Base-by-base conservation (phyloP, 2,888 invertebrate species). In the Drosophila acutilabella region DNA sequence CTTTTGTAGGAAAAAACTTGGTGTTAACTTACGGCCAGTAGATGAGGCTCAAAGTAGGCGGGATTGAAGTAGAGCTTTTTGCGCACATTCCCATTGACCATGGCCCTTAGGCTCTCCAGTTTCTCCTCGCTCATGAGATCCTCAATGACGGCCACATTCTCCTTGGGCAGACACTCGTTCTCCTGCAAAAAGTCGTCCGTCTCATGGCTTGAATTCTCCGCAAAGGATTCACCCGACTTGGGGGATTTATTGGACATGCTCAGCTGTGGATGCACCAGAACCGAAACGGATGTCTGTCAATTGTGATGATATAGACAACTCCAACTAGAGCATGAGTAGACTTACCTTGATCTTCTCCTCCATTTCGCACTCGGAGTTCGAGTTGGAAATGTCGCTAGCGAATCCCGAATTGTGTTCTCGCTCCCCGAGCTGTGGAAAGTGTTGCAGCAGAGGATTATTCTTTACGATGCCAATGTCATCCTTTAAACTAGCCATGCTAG, bases 11-110 rank as follows among this genome's bases (percentile, higher is more conserved):
- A 8, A 8, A 26, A 26, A 26, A 26, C 26, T 1, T 26, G 8
- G 7, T 0, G 3, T 13, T 1, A 0, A 91, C 94, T 94, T 93
- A 97, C 97, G 93, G 96, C 93, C 91, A 98, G 93, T 50, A 97
- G 91, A 79, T 97, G 96, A 26, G 96, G 96, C 91, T 98, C 98
- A 89, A 98, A 97, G 91, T 97, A 98, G 7, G 97, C 97, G 0
- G 97, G 97, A 91, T 97, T 97, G 89, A 97, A 97, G 90, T 97
- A 97, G 2, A 97, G 93, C 89, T 97, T 97, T 76, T 96, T 94
- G 58, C 97, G 93, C 0, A 95, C 95, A 26, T 95, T 95, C 11
- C 96, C 96, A 76, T 93, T 93, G n/a, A 93, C 92, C 70, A 95
- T 94, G 11, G 95, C 94, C 80, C 94, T 93, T 10, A 95, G 93